Conservation (phyloP, 2,113 vertebrate species). For the Hylia prasina region DNA sequence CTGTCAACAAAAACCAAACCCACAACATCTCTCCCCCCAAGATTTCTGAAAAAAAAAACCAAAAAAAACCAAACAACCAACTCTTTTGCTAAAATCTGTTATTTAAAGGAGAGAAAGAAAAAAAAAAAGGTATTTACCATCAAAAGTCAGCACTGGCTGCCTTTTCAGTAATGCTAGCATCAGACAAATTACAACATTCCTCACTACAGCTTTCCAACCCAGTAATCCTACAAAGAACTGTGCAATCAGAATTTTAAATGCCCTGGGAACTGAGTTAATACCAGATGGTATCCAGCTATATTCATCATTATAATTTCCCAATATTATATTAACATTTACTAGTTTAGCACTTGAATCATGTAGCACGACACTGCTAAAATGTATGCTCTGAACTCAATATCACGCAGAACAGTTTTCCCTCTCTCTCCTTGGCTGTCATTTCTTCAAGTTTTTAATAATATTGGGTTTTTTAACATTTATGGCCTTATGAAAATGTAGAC, state of each 20-base stretch:
- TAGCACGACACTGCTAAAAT: not conserved
- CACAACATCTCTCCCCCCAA: not conserved
- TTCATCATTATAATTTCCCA: slow-evolving; percentile 49
- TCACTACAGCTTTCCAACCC: slow-evolving; percentile 16
- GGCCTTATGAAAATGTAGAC: not conserved
- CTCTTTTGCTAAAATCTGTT: not conserved
- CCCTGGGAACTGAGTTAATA: slow-evolving; percentile 36
- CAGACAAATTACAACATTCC: slow-evolving; percentile 8
- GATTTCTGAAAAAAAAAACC: not conserved
- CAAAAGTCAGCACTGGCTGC: not conserved
- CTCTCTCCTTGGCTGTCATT: not conserved
- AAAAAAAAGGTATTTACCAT: not conserved
- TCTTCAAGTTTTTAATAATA: slow-evolving; percentile 5
- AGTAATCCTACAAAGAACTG: slow-evolving; percentile 27
- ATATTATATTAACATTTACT: slow-evolving; percentile 46
- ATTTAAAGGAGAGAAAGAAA: no score
- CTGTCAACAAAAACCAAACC: not conserved
- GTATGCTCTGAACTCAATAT: not conserved
- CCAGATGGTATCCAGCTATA: slow-evolving; percentile 39
- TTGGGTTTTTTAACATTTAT: not conserved
- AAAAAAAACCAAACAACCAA: no score
- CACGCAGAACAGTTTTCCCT: not conserved
- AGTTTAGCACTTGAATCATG: slow-evolving; percentile 34
- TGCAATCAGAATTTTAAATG: slow-evolving; percentile 41
- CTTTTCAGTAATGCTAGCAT: not conserved